A percentile compares a stretch with the other conserved stretches of the same genome.
These are phyloP conservation scores for Volucella inanis DNA, from an alignment of 2,888 invertebrate species.

Conservation along the genomic window DNA sequence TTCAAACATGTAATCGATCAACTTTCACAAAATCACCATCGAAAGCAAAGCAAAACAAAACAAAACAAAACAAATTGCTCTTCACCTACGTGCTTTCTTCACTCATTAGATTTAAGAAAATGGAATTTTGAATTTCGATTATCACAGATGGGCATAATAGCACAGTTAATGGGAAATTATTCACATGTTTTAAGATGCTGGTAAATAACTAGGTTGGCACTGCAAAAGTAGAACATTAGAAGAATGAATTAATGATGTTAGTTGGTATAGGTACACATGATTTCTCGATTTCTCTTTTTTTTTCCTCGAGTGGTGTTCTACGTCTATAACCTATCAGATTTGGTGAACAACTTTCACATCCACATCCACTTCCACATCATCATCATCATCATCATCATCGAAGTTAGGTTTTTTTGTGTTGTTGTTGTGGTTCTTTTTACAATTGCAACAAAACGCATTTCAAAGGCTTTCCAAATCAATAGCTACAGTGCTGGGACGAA, in stretches of 20 bases:
- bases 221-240: not conserved
- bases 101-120: too few species aligned
- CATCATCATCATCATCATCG: not conserved
- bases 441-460: not conserved
- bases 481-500: not conserved
- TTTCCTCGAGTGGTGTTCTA: constrained; percentile 3
- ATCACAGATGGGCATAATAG: too few species aligned
- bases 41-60: too few species aligned
- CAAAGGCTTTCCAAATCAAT: constrained; percentile 24
- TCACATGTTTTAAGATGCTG: too few species aligned
- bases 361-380: too few species aligned
- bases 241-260: not conserved
- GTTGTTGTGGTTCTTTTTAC: not conserved
- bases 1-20: too few species aligned
- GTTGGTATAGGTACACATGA: constrained; percentile 1
- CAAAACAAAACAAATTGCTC: too few species aligned
- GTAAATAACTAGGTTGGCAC: not conserved
- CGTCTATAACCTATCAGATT: constrained; percentile 49
- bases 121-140: too few species aligned
- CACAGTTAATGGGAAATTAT: too few species aligned
- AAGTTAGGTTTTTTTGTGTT: not conserved
- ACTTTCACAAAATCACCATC: too few species aligned
- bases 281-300: constrained; percentile 63
- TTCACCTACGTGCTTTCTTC: too few species aligned
- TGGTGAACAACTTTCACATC: constrained; percentile 65